Percentiles rank a stretch among this genome's conserved stretches.
Evolutionary conservation across 92 coral and sea anemone genomes (phyloP).

Genomic region (Palythoa caribaeorum): DNA sequence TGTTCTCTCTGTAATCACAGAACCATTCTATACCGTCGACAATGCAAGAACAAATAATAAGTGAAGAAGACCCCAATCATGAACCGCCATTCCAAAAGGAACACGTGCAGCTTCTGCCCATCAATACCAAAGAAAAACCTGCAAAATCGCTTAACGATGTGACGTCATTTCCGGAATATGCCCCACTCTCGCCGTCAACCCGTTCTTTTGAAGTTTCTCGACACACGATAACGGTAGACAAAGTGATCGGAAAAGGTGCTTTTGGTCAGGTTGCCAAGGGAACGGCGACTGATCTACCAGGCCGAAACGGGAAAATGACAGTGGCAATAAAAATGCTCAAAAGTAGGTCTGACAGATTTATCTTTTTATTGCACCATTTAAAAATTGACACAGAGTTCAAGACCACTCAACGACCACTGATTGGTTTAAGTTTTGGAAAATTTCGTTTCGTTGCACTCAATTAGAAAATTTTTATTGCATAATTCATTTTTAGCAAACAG

Average conservation of each 20-base stretch:
- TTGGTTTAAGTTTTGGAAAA: too few species aligned
- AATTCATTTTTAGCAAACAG: too few species aligned
- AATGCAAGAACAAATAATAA: background rate
- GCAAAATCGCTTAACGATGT: background rate
- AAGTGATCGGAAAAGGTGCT: too few species aligned
- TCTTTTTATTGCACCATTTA: too few species aligned
- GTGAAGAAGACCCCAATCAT: background rate
- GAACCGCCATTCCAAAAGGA: background rate
- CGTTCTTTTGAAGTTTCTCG: too few species aligned
- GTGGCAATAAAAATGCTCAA: conserved; percentile 62
- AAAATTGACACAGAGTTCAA: too few species aligned
- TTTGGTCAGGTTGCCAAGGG: conserved; percentile 57
- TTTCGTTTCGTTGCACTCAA: too few species aligned
- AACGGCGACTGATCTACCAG: conserved; percentile 30
- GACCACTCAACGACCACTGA: too few species aligned
- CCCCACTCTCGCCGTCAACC: too few species aligned
- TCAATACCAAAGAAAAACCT: background rate
- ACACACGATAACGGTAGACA: too few species aligned
- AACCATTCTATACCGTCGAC: background rate
- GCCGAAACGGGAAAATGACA: conserved; percentile 5
- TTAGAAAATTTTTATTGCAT: too few species aligned
- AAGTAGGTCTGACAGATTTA: background rate
- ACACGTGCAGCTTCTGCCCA: conserved; percentile 1
- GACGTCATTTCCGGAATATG: background rate
- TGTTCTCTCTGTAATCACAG: background rate